Base-by-base conservation (phyloP, 2,113 vertebrate species). In the Platichthys flesus region DNA sequence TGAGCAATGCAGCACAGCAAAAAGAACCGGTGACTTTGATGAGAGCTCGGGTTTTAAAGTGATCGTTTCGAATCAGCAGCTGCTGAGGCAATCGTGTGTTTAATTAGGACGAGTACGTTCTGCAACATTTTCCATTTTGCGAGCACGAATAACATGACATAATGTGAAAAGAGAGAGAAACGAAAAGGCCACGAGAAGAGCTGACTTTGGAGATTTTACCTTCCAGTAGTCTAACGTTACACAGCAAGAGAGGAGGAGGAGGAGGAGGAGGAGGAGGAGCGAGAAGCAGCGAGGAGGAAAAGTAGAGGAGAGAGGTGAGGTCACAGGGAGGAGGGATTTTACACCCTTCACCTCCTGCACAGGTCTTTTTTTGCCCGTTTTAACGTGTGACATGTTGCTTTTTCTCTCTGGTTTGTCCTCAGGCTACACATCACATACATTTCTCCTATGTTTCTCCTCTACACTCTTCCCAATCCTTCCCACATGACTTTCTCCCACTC, bases 161-260 rank as follows among this genome's bases (percentile, higher is more conserved):
- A 56, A 83, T 83, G 76, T 40, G 57, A 84, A 79, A 78, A 55
- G 72, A 76, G 54, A 68, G 80, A 74, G 76, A 76, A 70, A 74
- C 78, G 85, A 71, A 81, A 81, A 74, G 81, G 79, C 76, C 54
- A 80, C 26, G 15, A 82, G 83, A 90, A 85, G 80, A 90, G 90
- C 82, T 91, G 90, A 93, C 90, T 83, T 82, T 52, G 78, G 84
- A 81, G 80, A 82, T 87, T 88, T 89, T 86, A 81, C 83, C 55
- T 77, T 68, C 67, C 83, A 82, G 62, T 76, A 76, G 83, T 82
- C 67, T 85, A 84, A 87, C 82, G 35, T 90, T 88, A 83, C 86
- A 89, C 26, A 31, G 65, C 51, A 42, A 72, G 37, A 65, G 73
- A 64, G 65, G 58, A 55, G 37, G 66, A 56, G 68, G 63, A 42